Conservation (phyloP, 92 coral and sea anemone species). For the Umimayanthus kanabou region DNA sequence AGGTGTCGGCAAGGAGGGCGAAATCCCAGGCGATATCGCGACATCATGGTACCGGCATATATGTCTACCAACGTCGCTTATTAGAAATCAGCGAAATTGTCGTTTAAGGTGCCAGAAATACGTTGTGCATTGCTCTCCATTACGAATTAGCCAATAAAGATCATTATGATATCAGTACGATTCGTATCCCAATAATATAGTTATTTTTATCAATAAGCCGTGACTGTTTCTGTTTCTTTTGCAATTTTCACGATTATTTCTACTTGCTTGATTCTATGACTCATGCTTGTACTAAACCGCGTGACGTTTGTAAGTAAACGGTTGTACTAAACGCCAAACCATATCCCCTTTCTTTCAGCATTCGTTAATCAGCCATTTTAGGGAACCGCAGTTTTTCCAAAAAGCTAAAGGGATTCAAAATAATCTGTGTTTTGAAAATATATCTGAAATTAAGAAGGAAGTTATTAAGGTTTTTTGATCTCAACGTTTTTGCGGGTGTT, state of each 20-base stretch:
- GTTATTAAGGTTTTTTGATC: neutral
- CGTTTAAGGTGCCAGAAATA: neutral
- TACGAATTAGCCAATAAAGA: neutral
- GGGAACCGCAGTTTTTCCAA: neutral
- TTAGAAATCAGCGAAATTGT: neutral
- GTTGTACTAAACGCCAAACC: no score
- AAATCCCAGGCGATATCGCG: no score
- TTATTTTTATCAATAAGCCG: no score
- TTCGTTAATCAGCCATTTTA: neutral
- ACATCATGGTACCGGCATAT: no score
- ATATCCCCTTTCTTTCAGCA: neutral
- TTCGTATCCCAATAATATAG: neutral
- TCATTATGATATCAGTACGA: neutral
- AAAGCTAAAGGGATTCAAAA: neutral
- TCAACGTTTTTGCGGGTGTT: conserved; percentile 22
- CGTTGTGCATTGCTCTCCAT: neutral
- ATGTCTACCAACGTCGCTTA: no score
- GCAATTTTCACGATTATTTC: neutral
- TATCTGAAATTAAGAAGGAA: neutral
- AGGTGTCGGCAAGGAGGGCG: neutral
- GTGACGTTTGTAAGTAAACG: neutral
- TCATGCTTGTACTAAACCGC: neutral
- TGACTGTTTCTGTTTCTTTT: neutral
- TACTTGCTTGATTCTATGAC: neutral
- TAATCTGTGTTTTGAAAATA: neutral